Evolutionary conservation across 2,797 vertebrate genomes (phyloP).

Genomic region (Gallirallus australis): DNA sequence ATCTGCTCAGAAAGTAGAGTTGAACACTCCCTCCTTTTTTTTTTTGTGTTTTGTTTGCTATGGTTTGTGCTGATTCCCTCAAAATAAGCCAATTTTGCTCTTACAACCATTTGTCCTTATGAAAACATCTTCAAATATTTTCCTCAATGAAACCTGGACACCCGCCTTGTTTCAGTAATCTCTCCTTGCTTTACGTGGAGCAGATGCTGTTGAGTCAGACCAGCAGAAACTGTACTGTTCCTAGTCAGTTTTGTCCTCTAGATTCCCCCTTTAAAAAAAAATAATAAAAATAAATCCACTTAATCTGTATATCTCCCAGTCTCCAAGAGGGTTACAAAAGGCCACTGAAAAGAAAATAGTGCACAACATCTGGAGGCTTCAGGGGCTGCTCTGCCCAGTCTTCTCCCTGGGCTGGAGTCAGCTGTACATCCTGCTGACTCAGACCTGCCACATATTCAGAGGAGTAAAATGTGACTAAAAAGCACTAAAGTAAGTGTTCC

Average conservation of each 20-base stretch:
- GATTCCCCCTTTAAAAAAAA: not conserved
- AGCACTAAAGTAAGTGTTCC: slow-evolving; percentile 60
- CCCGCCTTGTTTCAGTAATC: slow-evolving; percentile 6
- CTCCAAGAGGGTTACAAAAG: not conserved
- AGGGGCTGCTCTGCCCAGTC: not conserved
- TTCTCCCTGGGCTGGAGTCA: not conserved
- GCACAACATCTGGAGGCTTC: slow-evolving; percentile 10
- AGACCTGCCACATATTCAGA: not conserved
- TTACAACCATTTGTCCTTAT: not conserved
- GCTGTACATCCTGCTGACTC: slow-evolving; percentile 60
- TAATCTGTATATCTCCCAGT: not conserved
- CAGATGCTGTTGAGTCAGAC: slow-evolving; percentile 17
- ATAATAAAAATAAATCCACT: not conserved
- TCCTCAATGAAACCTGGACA: slow-evolving; percentile 33
- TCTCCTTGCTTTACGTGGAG: not conserved
- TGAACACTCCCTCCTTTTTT: not conserved
- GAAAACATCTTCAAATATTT: slow-evolving; percentile 39
- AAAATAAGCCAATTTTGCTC: not conserved
- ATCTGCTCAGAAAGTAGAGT: not conserved
- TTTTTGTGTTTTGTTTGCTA: not conserved
- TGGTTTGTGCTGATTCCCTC: not conserved
- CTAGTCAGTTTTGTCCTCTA: not conserved
- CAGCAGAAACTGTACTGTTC: not conserved
- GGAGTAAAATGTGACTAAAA: slow-evolving; percentile 63
- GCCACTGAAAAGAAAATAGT: not conserved